A percentile compares a stretch with the other conserved stretches of the same genome.
phyloP scores from a whole-genome alignment of 37 sponge, comb jelly and placozoan genomes.

The Beroe forskalii region DNA sequence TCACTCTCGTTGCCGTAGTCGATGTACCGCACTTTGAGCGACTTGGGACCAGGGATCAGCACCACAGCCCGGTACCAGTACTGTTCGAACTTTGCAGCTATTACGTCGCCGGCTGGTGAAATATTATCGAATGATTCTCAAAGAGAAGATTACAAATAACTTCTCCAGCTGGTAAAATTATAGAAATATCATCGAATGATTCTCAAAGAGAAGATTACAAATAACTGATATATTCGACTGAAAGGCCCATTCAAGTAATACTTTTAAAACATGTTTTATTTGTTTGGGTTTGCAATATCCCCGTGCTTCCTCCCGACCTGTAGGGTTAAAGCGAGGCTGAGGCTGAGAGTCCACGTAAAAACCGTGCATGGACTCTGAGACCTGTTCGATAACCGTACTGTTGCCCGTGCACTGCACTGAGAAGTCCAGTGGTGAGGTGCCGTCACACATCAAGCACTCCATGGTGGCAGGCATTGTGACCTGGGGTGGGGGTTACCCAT shows the following conservation, averaged over 20 bases:
- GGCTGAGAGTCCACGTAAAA: not conserved
- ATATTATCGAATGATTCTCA: too few species aligned
- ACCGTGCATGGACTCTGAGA: not conserved
- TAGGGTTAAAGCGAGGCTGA: not conserved
- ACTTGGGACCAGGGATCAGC: not conserved
- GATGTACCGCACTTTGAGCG: slow-evolving; percentile 1
- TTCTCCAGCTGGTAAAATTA: too few species aligned
- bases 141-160: too few species aligned
- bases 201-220: too few species aligned
- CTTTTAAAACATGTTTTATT: too few species aligned
- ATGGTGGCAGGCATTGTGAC: not conserved
- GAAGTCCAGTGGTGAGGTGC: not conserved
- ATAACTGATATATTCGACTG: too few species aligned
- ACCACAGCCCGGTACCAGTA: slow-evolving; percentile 44
- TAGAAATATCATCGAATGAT: too few species aligned
- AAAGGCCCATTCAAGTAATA: too few species aligned
- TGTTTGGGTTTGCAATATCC: too few species aligned
- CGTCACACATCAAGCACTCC: not conserved
- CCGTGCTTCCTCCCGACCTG: too few species aligned
- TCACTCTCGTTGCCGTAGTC: not conserved
- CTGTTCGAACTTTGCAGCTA: not conserved
- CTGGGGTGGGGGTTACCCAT: not conserved
- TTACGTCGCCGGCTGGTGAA: slow-evolving; percentile 15
- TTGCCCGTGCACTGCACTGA: not conserved
- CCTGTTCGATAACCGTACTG: not conserved